Percentiles rank a stretch among this genome's conserved stretches.
Evolutionary conservation across 2,113 vertebrate species (phyloP).

Genomic region (Raja brachyura): DNA sequence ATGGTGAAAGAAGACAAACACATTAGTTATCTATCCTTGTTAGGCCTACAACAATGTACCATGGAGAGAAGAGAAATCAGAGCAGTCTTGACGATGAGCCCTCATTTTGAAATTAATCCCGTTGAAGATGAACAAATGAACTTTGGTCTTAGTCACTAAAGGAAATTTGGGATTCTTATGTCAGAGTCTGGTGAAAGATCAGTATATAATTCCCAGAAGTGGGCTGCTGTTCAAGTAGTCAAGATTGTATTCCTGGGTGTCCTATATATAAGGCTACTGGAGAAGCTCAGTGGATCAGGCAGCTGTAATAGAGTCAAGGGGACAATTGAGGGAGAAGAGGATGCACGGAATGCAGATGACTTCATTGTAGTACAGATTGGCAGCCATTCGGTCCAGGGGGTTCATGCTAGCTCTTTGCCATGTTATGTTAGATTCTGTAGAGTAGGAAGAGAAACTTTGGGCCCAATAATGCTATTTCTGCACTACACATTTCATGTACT

Average conservation of each 20-base stretch:
- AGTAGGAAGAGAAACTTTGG: no score
- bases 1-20: neutral
- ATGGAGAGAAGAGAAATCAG: neutral
- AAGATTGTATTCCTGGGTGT: neutral
- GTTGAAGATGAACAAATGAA: neutral
- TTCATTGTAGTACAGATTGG: no score
- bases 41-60: neutral
- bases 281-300: no score
- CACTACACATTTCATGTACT: no score
- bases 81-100: neutral
- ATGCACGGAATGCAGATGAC: no score
- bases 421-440: no score
- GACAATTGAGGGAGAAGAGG: no score
- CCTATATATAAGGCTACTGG: neutral
- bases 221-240: neutral
- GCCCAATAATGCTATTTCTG: no score
- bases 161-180: neutral
- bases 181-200: neutral
- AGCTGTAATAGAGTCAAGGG: no score
- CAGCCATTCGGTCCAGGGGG: no score
- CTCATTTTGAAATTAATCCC: neutral
- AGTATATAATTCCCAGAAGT: neutral
- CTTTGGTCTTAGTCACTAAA: neutral
- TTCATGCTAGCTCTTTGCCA: no score
- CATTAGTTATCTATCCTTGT: neutral